Evolutionary conservation across 35 echinoderm and acorn worm species (phyloP).

Genomic region (Holothuria glaberrima): DNA sequence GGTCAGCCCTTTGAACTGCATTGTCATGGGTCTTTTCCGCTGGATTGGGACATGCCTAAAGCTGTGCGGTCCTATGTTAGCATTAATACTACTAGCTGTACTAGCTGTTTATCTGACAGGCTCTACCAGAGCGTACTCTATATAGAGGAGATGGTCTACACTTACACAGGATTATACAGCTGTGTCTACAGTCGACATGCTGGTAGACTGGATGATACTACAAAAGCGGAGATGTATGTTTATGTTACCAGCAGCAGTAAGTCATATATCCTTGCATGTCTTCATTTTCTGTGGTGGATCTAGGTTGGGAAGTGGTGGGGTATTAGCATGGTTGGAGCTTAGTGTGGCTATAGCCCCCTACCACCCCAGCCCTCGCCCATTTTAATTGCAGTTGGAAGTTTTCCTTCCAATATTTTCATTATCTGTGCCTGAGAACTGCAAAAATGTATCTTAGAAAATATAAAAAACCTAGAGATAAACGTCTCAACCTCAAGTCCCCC

Average conservation of each 20-base stretch:
- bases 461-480: too few species aligned
- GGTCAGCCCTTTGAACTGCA: slow-evolving; percentile 48
- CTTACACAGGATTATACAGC: slow-evolving; percentile 62
- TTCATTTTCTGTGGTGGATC: background rate
- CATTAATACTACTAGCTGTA: slow-evolving; percentile 49
- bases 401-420: too few species aligned
- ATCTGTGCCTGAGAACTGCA: too few species aligned
- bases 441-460: too few species aligned
- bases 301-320: too few species aligned
- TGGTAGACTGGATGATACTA: slow-evolving; percentile 48
- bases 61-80: slow-evolving; percentile 14
- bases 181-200: slow-evolving; percentile 83
- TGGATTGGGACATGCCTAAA: slow-evolving; percentile 74
- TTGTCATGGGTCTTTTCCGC: slow-evolving; percentile 63
- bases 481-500: too few species aligned
- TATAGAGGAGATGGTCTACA: slow-evolving; percentile 38
- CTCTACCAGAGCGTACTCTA: slow-evolving; percentile 62
- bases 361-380: too few species aligned
- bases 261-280: background rate
- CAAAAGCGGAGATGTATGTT: slow-evolving; percentile 51
- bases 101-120: slow-evolving; percentile 45
- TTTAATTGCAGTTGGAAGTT: too few species aligned
- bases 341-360: too few species aligned
- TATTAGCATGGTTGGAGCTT: too few species aligned
- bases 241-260: slow-evolving; percentile 26